phyloP scores from a whole-genome alignment of 2,888 invertebrate genomes.

The Unio delphinus region DNA sequence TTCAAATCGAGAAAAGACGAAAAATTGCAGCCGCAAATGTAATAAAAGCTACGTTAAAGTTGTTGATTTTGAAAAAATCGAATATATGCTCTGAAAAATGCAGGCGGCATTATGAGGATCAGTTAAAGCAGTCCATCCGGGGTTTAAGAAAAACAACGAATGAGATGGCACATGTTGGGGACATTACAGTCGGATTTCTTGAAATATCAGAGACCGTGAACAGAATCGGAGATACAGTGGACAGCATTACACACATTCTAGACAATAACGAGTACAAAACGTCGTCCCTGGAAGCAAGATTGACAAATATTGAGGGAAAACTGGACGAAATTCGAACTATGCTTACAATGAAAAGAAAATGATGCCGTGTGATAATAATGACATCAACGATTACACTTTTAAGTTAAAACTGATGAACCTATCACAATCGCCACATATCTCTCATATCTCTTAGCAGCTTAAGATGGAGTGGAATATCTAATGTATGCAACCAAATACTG shows the following conservation, averaged over 20 bases:
- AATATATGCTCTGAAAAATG: slow-evolving; percentile 18
- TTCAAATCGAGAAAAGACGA: slow-evolving; percentile 51
- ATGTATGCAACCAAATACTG: too few species aligned
- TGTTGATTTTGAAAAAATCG: slow-evolving; percentile 36
- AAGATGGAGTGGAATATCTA: too few species aligned
- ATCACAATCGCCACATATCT: too few species aligned
- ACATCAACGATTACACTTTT: too few species aligned
- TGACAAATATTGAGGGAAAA: slow-evolving; percentile 22
- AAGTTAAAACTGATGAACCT: too few species aligned
- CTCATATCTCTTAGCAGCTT: too few species aligned
- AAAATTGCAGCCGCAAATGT: slow-evolving; percentile 57
- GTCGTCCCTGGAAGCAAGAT: slow-evolving; percentile 16
- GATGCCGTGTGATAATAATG: too few species aligned
- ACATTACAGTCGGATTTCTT: slow-evolving; percentile 53
- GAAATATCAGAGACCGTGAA: slow-evolving; percentile 55
- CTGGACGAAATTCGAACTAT: slow-evolving; percentile 72
- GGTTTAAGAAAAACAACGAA: slow-evolving; percentile 41
- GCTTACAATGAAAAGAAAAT: slow-evolving; percentile 75
- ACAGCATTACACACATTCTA: slow-evolving; percentile 15
- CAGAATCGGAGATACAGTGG: slow-evolving; percentile 24
- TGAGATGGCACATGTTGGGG: slow-evolving; percentile 48
- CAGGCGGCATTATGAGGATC: slow-evolving; percentile 32
- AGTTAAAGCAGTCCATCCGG: slow-evolving; percentile 39
- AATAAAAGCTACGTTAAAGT: slow-evolving; percentile 47
- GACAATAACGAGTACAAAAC: slow-evolving; percentile 9